A percentile compares a stretch with the other conserved stretches of the same genome.
These are phyloP conservation scores for Boulengeromyrus knoepffleri DNA, from an alignment of 2,113 vertebrate genomes.

Conservation along the genomic window DNA sequence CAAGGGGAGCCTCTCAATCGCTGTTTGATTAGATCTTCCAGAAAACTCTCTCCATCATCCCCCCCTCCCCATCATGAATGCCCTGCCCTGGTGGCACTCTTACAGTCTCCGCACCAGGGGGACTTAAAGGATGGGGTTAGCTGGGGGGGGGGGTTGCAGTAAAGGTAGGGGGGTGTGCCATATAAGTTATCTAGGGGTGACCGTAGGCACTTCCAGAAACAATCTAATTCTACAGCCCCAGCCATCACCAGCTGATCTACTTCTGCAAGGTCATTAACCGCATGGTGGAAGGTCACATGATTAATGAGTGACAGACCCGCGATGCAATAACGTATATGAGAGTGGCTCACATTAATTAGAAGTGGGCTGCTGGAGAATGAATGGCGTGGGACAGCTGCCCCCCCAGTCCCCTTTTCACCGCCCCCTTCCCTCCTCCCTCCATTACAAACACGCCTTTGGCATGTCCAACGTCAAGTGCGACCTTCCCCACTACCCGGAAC, in stretches of 20 bases:
- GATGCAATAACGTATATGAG: slow-evolving; percentile 85
- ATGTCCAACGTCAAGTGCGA: background rate
- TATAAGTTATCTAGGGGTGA: slow-evolving; percentile 95
- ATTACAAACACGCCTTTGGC: background rate
- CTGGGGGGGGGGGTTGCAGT: slow-evolving; percentile 25
- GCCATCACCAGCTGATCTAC: slow-evolving; percentile 99
- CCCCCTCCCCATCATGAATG: slow-evolving; percentile 5
- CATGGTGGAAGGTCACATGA: slow-evolving; percentile 96
- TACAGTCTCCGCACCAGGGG: background rate
- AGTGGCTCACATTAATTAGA: slow-evolving; percentile 93
- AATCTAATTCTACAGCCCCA: slow-evolving; percentile 96
- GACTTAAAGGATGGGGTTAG: slow-evolving; percentile 30
- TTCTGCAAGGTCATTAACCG: slow-evolving; percentile 99
- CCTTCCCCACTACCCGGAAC: background rate
- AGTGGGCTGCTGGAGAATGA: slow-evolving; percentile 77
- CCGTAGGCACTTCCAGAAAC: slow-evolving; percentile 98
- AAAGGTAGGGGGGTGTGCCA: slow-evolving; percentile 54
- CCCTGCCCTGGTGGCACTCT: background rate
- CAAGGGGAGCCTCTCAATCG: slow-evolving; percentile 13
- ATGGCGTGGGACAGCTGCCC: slow-evolving; percentile 66
- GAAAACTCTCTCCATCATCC: slow-evolving; percentile 15
- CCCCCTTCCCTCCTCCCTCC: slow-evolving; percentile 18
- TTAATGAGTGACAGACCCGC: slow-evolving; percentile 97
- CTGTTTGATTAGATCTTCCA: slow-evolving; percentile 8
- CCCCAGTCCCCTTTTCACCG: slow-evolving; percentile 31